These are phyloP conservation scores for Macropis europaea DNA, from an alignment of 2,888 invertebrate genomes.

Conservation along the genomic window DNA sequence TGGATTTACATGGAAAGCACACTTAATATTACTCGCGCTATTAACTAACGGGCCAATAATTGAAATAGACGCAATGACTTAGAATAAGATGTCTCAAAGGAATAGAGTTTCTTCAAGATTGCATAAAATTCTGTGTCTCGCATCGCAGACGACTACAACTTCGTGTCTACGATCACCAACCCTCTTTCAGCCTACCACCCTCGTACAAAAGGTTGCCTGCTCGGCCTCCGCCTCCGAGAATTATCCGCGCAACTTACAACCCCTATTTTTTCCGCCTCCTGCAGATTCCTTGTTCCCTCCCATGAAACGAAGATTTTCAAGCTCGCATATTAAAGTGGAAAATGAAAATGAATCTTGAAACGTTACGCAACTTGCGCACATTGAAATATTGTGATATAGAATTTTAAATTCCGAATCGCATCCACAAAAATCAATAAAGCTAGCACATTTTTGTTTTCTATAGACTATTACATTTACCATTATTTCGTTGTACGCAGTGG, in stretches of 20 bases:
- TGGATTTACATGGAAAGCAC: background rate
- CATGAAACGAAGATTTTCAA: constrained; percentile 27
- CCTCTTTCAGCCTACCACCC: constrained; percentile 50
- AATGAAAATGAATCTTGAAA: constrained; percentile 68
- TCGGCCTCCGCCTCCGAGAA: constrained; percentile 64
- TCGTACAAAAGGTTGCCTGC: constrained; percentile 56
- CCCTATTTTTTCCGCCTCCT: constrained; percentile 65
- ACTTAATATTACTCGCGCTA: background rate
- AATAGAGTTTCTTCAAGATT: constrained; percentile 69
- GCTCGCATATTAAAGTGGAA: constrained; percentile 37
- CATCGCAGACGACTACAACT: constrained; percentile 62
- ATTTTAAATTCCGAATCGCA: background rate
- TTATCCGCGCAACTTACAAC: constrained; percentile 71
- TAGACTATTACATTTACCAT: too few species aligned
- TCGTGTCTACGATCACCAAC: constrained; percentile 48
- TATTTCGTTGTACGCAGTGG: too few species aligned
- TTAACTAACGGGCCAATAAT: background rate
- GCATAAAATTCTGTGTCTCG: constrained; percentile 74
- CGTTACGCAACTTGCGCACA: constrained; percentile 49
- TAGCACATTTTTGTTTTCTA: too few species aligned
- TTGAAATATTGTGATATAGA: background rate
- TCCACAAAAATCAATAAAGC: too few species aligned
- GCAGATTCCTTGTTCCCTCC: constrained; percentile 50
- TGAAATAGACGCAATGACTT: background rate
- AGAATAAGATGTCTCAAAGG: constrained; percentile 25